Evolutionary conservation across 2,113 vertebrate genomes (phyloP).

Genomic region (Lycaon pictus): DNA sequence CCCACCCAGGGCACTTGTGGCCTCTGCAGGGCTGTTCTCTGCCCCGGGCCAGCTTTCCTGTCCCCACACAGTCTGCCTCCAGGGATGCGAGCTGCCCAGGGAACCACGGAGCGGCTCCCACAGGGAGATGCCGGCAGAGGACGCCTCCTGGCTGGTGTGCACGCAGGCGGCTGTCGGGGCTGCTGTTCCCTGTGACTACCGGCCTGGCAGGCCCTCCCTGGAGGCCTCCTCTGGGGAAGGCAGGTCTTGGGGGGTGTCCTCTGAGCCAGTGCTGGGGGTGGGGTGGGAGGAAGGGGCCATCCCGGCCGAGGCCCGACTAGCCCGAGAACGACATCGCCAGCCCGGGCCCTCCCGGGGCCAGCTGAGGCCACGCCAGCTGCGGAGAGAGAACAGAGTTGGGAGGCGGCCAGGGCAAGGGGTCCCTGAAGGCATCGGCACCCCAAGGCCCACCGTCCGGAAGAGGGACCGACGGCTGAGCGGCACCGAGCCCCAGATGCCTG

Average conservation of each 20-base stretch:
- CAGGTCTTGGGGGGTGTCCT: too few species aligned
- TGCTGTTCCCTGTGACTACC: accelerated
- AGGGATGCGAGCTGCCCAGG: neutral
- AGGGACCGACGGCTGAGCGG: too few species aligned
- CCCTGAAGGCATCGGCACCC: too few species aligned
- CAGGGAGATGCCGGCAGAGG: neutral
- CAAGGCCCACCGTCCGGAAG: too few species aligned
- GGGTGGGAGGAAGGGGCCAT: neutral
- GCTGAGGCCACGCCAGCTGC: neutral
- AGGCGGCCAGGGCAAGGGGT: too few species aligned
- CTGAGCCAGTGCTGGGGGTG: neutral
- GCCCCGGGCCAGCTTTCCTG: neutral
- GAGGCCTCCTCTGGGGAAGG: neutral
- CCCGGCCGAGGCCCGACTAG: too few species aligned
- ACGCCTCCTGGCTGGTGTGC: accelerated
- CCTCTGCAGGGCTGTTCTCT: neutral
- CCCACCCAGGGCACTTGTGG: too few species aligned
- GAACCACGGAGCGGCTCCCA: accelerated
- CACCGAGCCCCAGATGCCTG: too few species aligned
- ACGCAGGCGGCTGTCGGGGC: accelerated
- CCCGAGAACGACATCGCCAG: neutral
- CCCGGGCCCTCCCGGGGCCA: neutral
- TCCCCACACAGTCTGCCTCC: neutral
- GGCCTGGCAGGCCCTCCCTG: neutral
- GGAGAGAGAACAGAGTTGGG: too few species aligned